phyloP scores from a whole-genome alignment of 2,888 invertebrate species.

The Blomia tropicalis region DNA sequence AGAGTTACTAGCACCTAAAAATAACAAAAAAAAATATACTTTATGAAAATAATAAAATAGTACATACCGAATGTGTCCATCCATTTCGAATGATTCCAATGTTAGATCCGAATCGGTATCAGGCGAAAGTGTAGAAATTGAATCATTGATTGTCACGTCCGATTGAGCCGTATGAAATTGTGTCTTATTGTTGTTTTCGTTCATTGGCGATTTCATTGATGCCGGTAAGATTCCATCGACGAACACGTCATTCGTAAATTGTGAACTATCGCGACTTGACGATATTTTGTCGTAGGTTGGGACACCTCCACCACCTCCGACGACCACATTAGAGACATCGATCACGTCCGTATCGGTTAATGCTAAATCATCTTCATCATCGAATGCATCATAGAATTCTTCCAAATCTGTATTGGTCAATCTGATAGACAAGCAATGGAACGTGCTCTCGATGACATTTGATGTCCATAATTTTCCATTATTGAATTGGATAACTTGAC shows the following conservation, averaged over 20 bases:
- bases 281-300: too few relatives aligned
- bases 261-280: too few relatives aligned
- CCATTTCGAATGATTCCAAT: neutral
- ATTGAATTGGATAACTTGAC: too few relatives aligned
- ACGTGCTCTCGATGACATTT: constrained; percentile 23
- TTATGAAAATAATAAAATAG: too few relatives aligned
- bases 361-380: constrained; percentile 27
- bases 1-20: constrained; percentile 46
- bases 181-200: too few relatives aligned
- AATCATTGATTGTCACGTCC: constrained; percentile 15
- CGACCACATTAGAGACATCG: too few relatives aligned
- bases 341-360: neutral
- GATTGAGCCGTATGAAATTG: neutral
- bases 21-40: too few relatives aligned
- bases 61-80: too few relatives aligned
- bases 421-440: constrained; percentile 25
- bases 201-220: neutral
- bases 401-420: constrained; percentile 31
- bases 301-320: too few relatives aligned
- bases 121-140: constrained; percentile 8
- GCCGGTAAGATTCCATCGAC: neutral
- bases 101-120: neutral
- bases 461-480: too few relatives aligned
- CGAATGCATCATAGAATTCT: constrained; percentile 32
- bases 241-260: neutral